Base-by-base conservation (phyloP, 2,888 invertebrate species). In the Girardia tigrina region DNA sequence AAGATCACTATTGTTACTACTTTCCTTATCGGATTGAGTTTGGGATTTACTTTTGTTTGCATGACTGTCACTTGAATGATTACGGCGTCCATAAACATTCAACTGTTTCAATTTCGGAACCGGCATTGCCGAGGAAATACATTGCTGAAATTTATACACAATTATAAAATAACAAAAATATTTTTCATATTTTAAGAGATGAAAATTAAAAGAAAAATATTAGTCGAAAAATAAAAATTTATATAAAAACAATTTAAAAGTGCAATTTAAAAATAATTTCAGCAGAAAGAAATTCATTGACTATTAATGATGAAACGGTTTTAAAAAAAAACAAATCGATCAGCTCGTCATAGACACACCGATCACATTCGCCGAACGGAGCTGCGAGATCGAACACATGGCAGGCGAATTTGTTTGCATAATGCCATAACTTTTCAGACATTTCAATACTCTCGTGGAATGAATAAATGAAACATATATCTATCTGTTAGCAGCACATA, bases 91-190 rank as follows among this genome's bases (percentile, higher is more conserved):
- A 16, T 56, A 56, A 12, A 16, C 73, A 29, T 29, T 28, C 6
- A 36, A 29, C 16, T 36, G 28, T 28, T 28, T 29, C 2, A 36
- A 26, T 72, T 72, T 72, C 16, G 73, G 73, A 8, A 26, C 29
- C 36, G 73, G 73, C 73, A 72, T 72, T 2, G 73, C 73, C 26
- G 73, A 72, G 2, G 73, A 72, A 36, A 72, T 72, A 26, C 73
- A 72, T 29, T 72, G 29, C 73, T 72, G 36, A 20, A 29, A 70
- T 70, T 23, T 26, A 72, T 20, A 20, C n/a, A 72, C 16, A 72
- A 26, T 27, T n/a, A 16, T 6, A n/a, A 72, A 26, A 27, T 28
- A 26, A 27, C 6, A 27, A 27, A 72, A 26, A 72, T 26, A 27
- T 36, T 36, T 16, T 36, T 12, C 8, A 36, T 12, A 36, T 36